These are phyloP conservation scores for Meganola albula DNA, from an alignment of 2,888 invertebrate genomes.

Conservation along the genomic window DNA sequence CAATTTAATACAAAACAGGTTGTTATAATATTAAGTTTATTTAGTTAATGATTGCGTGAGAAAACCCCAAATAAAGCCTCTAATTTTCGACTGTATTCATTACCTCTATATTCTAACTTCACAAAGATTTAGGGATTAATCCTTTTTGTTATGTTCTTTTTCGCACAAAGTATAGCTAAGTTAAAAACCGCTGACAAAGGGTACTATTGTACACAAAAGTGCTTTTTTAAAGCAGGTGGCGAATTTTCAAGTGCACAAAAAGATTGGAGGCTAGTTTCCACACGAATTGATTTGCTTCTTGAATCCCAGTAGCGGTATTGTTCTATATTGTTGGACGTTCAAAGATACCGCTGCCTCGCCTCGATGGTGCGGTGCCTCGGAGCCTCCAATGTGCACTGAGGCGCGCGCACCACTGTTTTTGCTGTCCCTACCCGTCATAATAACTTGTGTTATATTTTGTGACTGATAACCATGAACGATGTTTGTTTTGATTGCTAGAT, in stretches of 20 bases:
- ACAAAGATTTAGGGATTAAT: constrained; percentile 35
- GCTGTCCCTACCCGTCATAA: constrained; percentile 48
- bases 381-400: constrained; percentile 31
- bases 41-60: constrained; percentile 20
- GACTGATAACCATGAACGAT: constrained; percentile 39
- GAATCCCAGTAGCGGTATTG: constrained; percentile 49
- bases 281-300: constrained; percentile 43
- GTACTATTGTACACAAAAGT: constrained; percentile 39
- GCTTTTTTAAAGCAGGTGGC: constrained; percentile 65
- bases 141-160: constrained; percentile 40
- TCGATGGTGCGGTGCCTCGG: too few relatives aligned
- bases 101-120: too few relatives aligned
- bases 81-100: too few relatives aligned
- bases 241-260: constrained; percentile 67
- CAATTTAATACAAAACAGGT: constrained; percentile 10
- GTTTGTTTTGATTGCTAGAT: constrained; percentile 43
- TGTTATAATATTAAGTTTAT: constrained; percentile 11
- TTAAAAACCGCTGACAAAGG: constrained; percentile 52
- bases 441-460: constrained; percentile 48
- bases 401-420: constrained; percentile 43
- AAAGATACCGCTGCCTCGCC: constrained; percentile 50
- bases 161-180: constrained; percentile 33
- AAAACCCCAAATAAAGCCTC: constrained; percentile 6
- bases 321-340: constrained; percentile 47
- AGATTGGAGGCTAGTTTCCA: constrained; percentile 50